Conservation (phyloP, 92 coral and sea anemone genomes). For the Phenganax stokvisi region DNA sequence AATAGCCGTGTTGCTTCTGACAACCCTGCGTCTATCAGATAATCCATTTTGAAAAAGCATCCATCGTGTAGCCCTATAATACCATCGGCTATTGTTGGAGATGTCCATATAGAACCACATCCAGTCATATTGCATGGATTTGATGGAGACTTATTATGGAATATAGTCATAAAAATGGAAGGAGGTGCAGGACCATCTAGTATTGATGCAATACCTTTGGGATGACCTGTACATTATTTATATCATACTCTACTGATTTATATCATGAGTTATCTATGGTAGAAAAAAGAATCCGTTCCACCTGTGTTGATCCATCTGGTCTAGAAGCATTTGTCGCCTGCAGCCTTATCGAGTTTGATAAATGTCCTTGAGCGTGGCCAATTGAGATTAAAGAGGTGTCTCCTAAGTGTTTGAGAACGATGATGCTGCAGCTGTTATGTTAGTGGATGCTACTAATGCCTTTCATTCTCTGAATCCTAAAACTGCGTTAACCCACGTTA, state of each 20-base stretch:
- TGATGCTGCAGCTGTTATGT: neutral
- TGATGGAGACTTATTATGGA: conserved; percentile 18
- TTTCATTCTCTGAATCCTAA: conserved; percentile 11
- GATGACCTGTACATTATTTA: neutral
- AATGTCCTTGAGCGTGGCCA: too few relatives aligned
- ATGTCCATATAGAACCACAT: conserved; percentile 1
- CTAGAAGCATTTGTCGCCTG: too few relatives aligned
- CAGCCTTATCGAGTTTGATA: too few relatives aligned
- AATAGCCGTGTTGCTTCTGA: conserved; percentile 5
- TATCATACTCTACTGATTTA: too few relatives aligned
- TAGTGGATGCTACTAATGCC: conserved; percentile 27
- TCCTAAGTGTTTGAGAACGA: too few relatives aligned
- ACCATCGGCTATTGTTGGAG: conserved; percentile 8
- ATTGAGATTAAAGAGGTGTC: too few relatives aligned
- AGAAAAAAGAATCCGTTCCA: too few relatives aligned
- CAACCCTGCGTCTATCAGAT: conserved; percentile 14
- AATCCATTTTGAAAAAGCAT: conserved; percentile 14
- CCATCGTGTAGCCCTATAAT: conserved; percentile 15
- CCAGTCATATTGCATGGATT: conserved; percentile 27
- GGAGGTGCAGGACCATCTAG: neutral
- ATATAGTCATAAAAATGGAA: neutral
- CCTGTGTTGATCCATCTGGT: too few relatives aligned
- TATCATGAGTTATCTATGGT: too few relatives aligned
- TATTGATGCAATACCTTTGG: conserved; percentile 8
- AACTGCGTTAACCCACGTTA: conserved; percentile 6